phyloP scores from a whole-genome alignment of 2,113 vertebrate species.

The Leptobrachium ailaonicum region DNA sequence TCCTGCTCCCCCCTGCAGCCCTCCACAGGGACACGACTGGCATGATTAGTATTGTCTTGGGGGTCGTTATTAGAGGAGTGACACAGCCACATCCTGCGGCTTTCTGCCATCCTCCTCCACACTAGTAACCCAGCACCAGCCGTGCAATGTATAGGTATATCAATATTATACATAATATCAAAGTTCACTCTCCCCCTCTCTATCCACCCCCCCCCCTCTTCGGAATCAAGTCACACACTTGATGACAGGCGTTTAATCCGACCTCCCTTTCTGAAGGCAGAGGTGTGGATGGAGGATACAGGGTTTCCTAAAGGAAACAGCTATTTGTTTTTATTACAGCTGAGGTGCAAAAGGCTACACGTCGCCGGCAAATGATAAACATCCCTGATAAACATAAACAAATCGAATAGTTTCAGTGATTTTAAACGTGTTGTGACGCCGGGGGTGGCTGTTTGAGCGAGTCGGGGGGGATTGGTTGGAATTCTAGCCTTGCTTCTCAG shows the following conservation, averaged over 20 bases:
- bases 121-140: background rate
- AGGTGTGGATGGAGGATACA: slow-evolving; percentile 15
- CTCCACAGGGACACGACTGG: slow-evolving; percentile 47
- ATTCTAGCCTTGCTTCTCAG: too few relatives aligned
- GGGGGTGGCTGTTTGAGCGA: background rate
- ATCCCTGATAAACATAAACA: background rate
- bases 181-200: slow-evolving; percentile 9
- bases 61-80: slow-evolving; percentile 36
- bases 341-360: slow-evolving; percentile 5
- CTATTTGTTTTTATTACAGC: background rate
- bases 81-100: slow-evolving; percentile 23
- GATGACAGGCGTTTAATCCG: slow-evolving; percentile 4
- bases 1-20: slow-evolving; percentile 49
- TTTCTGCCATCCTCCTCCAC: background rate
- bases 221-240: background rate
- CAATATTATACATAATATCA: background rate
- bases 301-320: background rate
- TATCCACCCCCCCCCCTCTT: background rate
- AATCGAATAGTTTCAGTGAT: background rate
- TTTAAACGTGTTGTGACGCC: slow-evolving; percentile 3
- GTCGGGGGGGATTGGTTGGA: too few relatives aligned
- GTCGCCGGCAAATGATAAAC: background rate
- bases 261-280: slow-evolving; percentile 15
- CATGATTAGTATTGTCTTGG: slow-evolving; percentile 47
- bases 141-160: too few relatives aligned